These are phyloP conservation scores for Kradibia gibbosae DNA, from an alignment of 1,140 invertebrate genomes.

Conservation along the genomic window DNA sequence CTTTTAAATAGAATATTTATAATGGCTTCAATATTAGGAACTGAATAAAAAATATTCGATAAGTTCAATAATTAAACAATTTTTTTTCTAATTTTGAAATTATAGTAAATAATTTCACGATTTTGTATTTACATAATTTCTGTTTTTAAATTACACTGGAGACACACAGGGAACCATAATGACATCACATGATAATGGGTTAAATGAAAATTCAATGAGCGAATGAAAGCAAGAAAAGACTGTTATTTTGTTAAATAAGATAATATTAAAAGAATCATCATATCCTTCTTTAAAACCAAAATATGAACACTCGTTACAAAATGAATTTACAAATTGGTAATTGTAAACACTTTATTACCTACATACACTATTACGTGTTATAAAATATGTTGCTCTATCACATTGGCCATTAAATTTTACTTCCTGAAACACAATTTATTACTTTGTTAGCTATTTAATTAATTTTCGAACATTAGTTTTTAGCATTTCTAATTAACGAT, in stretches of 20 bases:
- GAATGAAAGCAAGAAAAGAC: constrained; percentile 33
- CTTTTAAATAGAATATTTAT: background rate
- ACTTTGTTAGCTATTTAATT: constrained; percentile 7
- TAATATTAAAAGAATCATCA: constrained; percentile 57
- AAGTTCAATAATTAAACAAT: constrained; percentile 9
- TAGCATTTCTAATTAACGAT: constrained; percentile 40
- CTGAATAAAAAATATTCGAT: background rate
- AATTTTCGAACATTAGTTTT: constrained; percentile 23
- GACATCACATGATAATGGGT: constrained; percentile 38
- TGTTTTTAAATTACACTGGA: constrained; percentile 24
- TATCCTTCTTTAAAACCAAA: constrained; percentile 49
- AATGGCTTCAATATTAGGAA: background rate
- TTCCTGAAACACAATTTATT: constrained; percentile 69
- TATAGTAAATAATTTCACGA: background rate
- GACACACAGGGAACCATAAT: constrained; percentile 51
- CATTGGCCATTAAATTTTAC: constrained; percentile 67
- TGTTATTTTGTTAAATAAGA: constrained; percentile 54
- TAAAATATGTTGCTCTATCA: constrained; percentile 66
- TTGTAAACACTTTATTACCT: constrained; percentile 66
- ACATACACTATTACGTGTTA: constrained; percentile 64
- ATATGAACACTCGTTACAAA: constrained; percentile 55
- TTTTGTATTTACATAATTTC: background rate
- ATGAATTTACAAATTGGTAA: constrained; percentile 58
- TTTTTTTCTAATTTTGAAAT: constrained; percentile 1
- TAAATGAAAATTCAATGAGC: constrained; percentile 23